Evolutionary conservation across 1,140 invertebrate species (phyloP).

Genomic region (Eurytemora carolleeae): DNA sequence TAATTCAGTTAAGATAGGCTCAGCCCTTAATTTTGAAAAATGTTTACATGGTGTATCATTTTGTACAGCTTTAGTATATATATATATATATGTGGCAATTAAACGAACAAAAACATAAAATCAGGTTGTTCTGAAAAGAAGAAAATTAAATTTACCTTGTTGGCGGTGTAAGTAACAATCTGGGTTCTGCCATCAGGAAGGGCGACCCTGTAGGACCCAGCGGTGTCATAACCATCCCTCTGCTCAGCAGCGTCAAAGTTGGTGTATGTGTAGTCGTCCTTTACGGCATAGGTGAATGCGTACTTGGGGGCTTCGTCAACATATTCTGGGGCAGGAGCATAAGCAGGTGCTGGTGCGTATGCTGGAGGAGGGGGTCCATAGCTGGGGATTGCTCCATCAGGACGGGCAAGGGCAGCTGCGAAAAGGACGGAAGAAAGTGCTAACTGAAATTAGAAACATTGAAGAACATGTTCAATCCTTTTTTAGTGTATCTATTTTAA

Average conservation of each 20-base stretch:
- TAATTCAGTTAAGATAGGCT: too few species aligned
- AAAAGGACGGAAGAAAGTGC: too few species aligned
- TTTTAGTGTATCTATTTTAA: too few species aligned
- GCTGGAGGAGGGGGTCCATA: not conserved
- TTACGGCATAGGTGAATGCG: slow-evolving; percentile 17
- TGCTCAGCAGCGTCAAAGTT: slow-evolving; percentile 19
- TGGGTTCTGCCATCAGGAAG: slow-evolving; percentile 19
- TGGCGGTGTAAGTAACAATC: slow-evolving; percentile 19
- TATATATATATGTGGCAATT: too few species aligned
- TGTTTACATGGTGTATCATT: too few species aligned
- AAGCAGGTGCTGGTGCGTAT: not conserved
- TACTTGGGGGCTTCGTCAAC: slow-evolving; percentile 15
- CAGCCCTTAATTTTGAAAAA: too few species aligned
- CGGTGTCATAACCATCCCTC: slow-evolving; percentile 18
- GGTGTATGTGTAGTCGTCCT: slow-evolving; percentile 17
- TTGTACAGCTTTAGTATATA: too few species aligned
- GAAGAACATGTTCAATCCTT: too few species aligned
- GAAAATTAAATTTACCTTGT: slow-evolving; percentile 7
- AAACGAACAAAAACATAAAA: too few species aligned
- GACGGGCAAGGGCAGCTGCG: not conserved
- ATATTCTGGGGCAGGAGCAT: not conserved
- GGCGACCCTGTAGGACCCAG: slow-evolving; percentile 17
- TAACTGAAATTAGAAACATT: too few species aligned
- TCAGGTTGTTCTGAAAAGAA: too few species aligned
- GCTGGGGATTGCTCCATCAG: too few species aligned